These are phyloP conservation scores for Parus major DNA, from an alignment of 2,113 vertebrate species.

Conservation along the genomic window DNA sequence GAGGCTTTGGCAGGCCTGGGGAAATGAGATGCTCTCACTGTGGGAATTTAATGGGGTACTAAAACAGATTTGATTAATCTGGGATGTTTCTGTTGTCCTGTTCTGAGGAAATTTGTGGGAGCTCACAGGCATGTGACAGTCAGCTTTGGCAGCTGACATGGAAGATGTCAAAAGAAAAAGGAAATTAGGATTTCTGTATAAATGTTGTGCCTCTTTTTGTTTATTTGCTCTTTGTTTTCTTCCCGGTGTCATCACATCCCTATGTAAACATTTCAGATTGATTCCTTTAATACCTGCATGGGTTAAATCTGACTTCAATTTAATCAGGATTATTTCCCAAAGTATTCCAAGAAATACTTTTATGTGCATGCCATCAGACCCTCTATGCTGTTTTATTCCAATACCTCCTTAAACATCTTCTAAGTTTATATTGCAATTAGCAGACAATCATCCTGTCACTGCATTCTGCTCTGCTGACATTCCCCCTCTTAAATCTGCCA, in stretches of 20 bases:
- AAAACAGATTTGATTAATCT: background rate
- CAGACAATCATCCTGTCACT: constrained; percentile 51
- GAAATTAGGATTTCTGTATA: background rate
- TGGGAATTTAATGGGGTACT: background rate
- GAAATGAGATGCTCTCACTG: background rate
- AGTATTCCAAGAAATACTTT: background rate
- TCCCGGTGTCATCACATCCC: background rate
- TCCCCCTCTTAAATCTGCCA: constrained; percentile 63
- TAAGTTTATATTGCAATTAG: constrained; percentile 51
- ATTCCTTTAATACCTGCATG: background rate
- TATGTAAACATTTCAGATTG: background rate
- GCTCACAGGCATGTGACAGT: background rate
- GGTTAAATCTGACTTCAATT: background rate
- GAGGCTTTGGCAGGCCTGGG: background rate
- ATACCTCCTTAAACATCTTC: constrained; percentile 1
- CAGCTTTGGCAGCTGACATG: background rate
- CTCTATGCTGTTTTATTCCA: background rate
- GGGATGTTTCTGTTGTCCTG: background rate
- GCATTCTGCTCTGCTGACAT: constrained; percentile 61
- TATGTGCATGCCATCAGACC: background rate
- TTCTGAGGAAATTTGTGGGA: background rate
- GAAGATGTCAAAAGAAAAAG: background rate
- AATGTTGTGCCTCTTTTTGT: background rate
- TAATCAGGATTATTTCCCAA: background rate
- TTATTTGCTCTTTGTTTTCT: background rate